phyloP scores from a whole-genome alignment of 2,888 invertebrate species.

The Plutella xylostella region DNA sequence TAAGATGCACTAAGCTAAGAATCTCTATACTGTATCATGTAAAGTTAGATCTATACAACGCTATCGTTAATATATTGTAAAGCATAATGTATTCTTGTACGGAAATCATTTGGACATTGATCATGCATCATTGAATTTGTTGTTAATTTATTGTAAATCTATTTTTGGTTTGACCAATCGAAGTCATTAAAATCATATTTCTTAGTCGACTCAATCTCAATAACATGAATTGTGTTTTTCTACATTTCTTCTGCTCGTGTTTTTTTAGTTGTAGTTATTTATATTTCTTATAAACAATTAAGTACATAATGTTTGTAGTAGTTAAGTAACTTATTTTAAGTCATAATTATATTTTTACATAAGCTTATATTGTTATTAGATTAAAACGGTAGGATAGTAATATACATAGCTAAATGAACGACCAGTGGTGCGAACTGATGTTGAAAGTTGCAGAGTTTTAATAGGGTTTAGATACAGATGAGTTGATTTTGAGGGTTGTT shows the following conservation, averaged over 20 bases:
- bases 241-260: background rate
- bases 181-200: too few relatives aligned
- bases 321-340: conserved; percentile 23
- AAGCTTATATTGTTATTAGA: conserved; percentile 40
- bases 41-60: too few relatives aligned
- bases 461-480: conserved; percentile 49
- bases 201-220: too few relatives aligned
- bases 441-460: conserved; percentile 66
- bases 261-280: conserved; percentile 9
- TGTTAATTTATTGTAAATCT: too few relatives aligned
- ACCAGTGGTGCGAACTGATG: conserved; percentile 66
- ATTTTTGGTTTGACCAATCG: too few relatives aligned
- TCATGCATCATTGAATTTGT: too few relatives aligned
- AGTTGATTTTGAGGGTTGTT: conserved; percentile 61
- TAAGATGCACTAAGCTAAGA: too few relatives aligned
- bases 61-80: too few relatives aligned
- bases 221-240: background rate
- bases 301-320: conserved; percentile 13
- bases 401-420: conserved; percentile 40
- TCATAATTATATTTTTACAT: conserved; percentile 60
- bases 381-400: conserved; percentile 33
- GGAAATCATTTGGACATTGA: too few relatives aligned
- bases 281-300: conserved; percentile 7
- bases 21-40: too few relatives aligned
- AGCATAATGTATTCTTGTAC: too few relatives aligned